Conservation (phyloP, 2,797 vertebrate species). For the Molossus alvarezi region DNA sequence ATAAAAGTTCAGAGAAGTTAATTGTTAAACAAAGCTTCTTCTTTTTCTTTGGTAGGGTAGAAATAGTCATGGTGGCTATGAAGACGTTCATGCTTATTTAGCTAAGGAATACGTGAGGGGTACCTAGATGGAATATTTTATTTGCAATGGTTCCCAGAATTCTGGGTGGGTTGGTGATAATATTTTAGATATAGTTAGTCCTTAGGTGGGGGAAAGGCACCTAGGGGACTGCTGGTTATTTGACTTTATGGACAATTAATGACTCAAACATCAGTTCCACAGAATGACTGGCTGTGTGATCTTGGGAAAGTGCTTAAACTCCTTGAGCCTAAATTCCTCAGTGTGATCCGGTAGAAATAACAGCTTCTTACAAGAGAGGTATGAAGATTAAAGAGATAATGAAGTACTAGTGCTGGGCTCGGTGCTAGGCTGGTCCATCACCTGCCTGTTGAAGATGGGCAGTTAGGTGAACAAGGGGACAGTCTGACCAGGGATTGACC, state of each 20-base stretch:
- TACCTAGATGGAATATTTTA: not conserved
- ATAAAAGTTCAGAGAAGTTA: not conserved
- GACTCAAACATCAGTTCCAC: slow-evolving; percentile 20
- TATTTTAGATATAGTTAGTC: not conserved
- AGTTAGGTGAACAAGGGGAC: not conserved
- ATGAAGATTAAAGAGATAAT: not conserved
- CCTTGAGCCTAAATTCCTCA: not conserved
- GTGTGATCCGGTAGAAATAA: not conserved
- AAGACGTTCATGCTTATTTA: not conserved
- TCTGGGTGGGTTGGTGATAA: slow-evolving; percentile 36
- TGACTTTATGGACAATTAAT: not conserved
- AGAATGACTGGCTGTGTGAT: not conserved
- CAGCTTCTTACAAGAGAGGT: not conserved
- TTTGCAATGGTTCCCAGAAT: slow-evolving; percentile 34
- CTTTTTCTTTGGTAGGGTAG: not conserved
- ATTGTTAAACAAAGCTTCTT: not conserved
- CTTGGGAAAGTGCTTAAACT: not conserved
- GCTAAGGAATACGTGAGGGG: not conserved
- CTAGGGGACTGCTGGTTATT: not conserved
- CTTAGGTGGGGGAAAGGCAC: not conserved
- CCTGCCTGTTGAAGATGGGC: not conserved
- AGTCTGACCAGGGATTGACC: not conserved
- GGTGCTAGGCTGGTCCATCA: not conserved
- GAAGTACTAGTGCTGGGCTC: not conserved
- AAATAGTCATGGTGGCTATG: not conserved